These are phyloP conservation scores for Sphaeridia pumilis DNA, from an alignment of 2,888 invertebrate genomes.

Conservation along the genomic window DNA sequence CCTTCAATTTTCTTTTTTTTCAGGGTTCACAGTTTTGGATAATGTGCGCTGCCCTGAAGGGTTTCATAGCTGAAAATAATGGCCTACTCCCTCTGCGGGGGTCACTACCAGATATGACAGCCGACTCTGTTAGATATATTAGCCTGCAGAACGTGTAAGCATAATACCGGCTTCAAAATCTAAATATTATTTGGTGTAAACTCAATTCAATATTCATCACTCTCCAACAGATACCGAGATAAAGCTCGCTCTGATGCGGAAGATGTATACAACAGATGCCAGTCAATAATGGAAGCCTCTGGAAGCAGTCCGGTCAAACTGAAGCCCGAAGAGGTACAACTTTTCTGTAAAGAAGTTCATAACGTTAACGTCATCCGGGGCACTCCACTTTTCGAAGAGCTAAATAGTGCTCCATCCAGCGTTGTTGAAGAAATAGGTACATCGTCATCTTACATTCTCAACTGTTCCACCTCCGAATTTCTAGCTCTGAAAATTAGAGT, in stretches of 20 bases:
- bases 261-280: constrained; percentile 64
- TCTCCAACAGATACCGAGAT: constrained; percentile 52
- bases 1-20: too few species aligned
- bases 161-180: too few species aligned
- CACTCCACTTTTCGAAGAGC: constrained; percentile 61
- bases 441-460: too few species aligned
- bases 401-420: constrained; percentile 50
- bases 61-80: constrained; percentile 74
- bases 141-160: constrained; percentile 71
- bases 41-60: constrained; percentile 72
- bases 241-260: constrained; percentile 75
- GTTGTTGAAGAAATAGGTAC: constrained; percentile 49
- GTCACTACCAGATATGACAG: constrained; percentile 88
- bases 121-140: constrained; percentile 82
- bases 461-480: too few species aligned
- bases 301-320: constrained; percentile 26
- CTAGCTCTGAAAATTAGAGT: too few species aligned
- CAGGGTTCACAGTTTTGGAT: constrained; percentile 83
- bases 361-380: constrained; percentile 69
- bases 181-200: too few species aligned
- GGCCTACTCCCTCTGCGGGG: constrained; percentile 74
- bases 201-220: too few species aligned
- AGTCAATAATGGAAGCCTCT: constrained; percentile 54
- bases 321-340: constrained; percentile 53
- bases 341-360: constrained; percentile 78